These are phyloP conservation scores for Sinopyrophorus schimmeli DNA, from an alignment of 2,888 invertebrate genomes.

Conservation along the genomic window DNA sequence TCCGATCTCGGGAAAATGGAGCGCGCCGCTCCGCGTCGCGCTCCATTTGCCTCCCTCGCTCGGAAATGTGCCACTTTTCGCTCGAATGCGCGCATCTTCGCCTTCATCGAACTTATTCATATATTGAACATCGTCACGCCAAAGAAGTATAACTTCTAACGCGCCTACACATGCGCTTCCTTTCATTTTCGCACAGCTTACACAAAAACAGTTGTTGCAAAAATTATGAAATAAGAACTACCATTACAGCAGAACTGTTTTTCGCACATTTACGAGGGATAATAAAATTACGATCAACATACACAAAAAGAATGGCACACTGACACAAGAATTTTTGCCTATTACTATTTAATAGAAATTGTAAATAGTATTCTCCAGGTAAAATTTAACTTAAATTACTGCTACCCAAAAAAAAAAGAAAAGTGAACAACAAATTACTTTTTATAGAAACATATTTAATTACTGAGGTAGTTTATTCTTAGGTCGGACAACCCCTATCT, in stretches of 20 bases:
- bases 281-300: slow-evolving; percentile 42
- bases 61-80: too few species aligned
- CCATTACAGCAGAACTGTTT: too few species aligned
- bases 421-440: slow-evolving; percentile 55
- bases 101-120: too few species aligned
- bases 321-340: slow-evolving; percentile 50
- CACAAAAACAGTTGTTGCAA: slow-evolving; percentile 3
- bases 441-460: slow-evolving; percentile 56
- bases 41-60: too few species aligned
- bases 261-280: too few species aligned
- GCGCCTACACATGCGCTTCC: slow-evolving; percentile 2
- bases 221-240: slow-evolving; percentile 10
- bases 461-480: slow-evolving; percentile 58
- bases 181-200: slow-evolving; percentile 1
- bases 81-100: too few species aligned
- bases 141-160: slow-evolving; percentile 3
- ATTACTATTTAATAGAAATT: slow-evolving; percentile 39
- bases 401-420: slow-evolving; percentile 49
- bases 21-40: too few species aligned
- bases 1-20: too few species aligned
- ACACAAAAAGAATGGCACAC: slow-evolving; percentile 55
- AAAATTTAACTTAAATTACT: slow-evolving; percentile 45
- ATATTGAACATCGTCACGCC: too few species aligned
- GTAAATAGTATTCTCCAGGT: slow-evolving; percentile 55
- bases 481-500: slow-evolving; percentile 53